A percentile compares a stretch with the other conserved stretches of the same genome.
Conservation (phyloP, 2,113 vertebrate genomes). For the Bettongia penicillata region DNA sequence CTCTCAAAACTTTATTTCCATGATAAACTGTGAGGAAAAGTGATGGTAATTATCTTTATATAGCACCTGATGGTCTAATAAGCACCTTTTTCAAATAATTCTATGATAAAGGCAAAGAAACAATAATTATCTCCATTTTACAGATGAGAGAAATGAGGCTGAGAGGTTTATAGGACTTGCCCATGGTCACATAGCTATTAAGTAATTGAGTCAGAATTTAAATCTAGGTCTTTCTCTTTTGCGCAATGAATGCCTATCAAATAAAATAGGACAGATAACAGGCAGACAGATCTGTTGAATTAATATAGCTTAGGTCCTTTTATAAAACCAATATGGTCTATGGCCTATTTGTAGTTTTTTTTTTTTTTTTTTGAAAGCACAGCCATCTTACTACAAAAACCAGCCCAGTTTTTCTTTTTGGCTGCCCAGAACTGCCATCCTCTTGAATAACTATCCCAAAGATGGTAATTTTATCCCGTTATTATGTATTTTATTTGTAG, state of each 20-base stretch:
- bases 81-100: neutral
- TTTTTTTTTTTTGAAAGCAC: neutral
- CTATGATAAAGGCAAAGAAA: neutral
- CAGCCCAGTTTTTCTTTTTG: neutral
- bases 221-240: neutral
- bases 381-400: neutral
- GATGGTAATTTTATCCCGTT: neutral
- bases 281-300: neutral
- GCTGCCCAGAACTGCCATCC: neutral
- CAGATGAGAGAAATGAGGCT: neutral
- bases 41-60: neutral
- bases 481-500: constrained; percentile 30
- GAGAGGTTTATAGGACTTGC: constrained; percentile 5
- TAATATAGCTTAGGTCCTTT: neutral
- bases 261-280: neutral
- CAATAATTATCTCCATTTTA: neutral
- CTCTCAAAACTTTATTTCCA: no score
- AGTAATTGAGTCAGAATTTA: neutral
- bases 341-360: neutral
- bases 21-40: neutral
- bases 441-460: constrained; percentile 30
- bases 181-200: neutral
- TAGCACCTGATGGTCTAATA: neutral
- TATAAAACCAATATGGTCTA: neutral
- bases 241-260: neutral